phyloP scores from a whole-genome alignment of 2,113 vertebrate species.

The Ovibos moschatus region DNA sequence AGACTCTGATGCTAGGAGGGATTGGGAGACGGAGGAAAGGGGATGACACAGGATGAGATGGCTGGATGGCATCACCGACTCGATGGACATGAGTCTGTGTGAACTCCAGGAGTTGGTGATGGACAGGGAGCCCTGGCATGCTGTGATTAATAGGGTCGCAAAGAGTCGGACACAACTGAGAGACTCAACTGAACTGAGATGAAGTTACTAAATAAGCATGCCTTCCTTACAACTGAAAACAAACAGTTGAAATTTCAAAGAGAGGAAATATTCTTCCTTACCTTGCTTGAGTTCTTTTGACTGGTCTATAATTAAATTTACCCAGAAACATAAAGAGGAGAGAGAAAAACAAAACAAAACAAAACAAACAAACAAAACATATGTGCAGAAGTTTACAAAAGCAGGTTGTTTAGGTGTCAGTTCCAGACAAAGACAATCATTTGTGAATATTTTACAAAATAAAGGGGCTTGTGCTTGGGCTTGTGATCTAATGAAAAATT shows the following conservation, averaged over 20 bases:
- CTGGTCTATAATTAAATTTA: neutral
- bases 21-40: no score
- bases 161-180: no score
- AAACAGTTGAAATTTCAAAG: neutral
- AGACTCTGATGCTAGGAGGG: no score
- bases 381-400: neutral
- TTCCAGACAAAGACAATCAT: neutral
- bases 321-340: neutral
- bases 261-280: neutral
- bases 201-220: neutral
- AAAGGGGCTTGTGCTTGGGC: neutral
- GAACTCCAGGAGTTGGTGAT: no score
- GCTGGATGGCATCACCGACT: no score
- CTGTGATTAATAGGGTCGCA: no score
- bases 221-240: neutral
- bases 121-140: no score
- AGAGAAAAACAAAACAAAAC: no score
- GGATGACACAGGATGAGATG: no score
- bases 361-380: no score
- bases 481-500: neutral
- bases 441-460: neutral
- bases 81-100: no score
- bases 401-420: neutral
- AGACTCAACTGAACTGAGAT: no score
- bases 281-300: neutral